These are phyloP conservation scores for Meloe dianella DNA, from an alignment of 2,888 invertebrate genomes.

Conservation along the genomic window DNA sequence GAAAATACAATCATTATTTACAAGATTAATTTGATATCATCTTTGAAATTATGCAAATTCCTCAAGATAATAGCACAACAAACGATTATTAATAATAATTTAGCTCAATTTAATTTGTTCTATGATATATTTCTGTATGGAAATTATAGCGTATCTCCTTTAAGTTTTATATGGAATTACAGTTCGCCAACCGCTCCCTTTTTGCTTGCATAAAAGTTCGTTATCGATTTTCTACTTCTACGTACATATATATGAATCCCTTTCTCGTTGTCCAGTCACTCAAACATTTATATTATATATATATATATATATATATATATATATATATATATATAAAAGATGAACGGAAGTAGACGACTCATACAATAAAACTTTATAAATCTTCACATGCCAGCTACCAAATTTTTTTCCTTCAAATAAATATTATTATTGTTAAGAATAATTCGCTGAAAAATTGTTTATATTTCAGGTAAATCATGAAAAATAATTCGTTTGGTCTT, in stretches of 20 bases:
- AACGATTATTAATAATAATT: no score
- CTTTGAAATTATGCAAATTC: not conserved
- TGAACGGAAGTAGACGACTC: not conserved
- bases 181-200: slow-evolving; percentile 6
- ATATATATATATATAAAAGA: not conserved
- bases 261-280: slow-evolving; percentile 11
- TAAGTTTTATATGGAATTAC: slow-evolving; percentile 1
- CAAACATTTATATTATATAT: slow-evolving; percentile 13
- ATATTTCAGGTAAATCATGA: not conserved
- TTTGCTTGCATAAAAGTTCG: slow-evolving; percentile 12
- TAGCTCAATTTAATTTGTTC: no score
- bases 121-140: not conserved
- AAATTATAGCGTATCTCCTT: slow-evolving; percentile 7
- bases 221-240: slow-evolving; percentile 11
- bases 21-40: not conserved
- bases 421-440: no score
- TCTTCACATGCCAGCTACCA: not conserved
- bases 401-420: no score
- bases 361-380: not conserved
- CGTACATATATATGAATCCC: not conserved
- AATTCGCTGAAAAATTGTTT: no score
- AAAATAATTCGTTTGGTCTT: no score
- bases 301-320: no score
- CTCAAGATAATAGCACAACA: no score
- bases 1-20: not conserved